phyloP scores from a whole-genome alignment of 1,140 invertebrate genomes.

The Pteromalus puparum region DNA sequence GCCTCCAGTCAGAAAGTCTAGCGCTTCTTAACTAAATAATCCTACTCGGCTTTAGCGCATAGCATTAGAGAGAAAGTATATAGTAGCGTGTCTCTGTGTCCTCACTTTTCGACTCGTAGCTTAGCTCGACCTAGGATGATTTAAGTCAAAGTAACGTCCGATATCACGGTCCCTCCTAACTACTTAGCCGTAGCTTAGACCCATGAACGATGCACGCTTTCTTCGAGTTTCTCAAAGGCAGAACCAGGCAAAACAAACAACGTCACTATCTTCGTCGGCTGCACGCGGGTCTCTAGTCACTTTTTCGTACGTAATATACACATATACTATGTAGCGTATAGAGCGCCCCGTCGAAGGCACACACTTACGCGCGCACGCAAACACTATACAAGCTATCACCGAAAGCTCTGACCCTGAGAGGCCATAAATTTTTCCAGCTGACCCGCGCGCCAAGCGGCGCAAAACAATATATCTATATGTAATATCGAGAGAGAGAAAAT shows the following conservation, averaged over 20 bases:
- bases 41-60: neutral
- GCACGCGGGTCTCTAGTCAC: conserved; percentile 74
- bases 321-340: neutral
- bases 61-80: neutral
- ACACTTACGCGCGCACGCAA: too few species aligned
- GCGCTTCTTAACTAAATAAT: neutral
- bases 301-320: conserved; percentile 57
- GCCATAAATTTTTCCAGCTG: conserved; percentile 20
- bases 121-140: conserved; percentile 69
- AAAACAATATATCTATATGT: neutral
- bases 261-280: conserved; percentile 68
- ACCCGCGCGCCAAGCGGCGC: neutral
- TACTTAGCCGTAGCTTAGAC: conserved; percentile 74
- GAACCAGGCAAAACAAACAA: conserved; percentile 48
- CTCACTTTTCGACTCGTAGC: conserved; percentile 59
- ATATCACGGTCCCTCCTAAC: conserved; percentile 76
- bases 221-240: conserved; percentile 59
- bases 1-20: neutral
- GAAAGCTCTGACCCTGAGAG: too few species aligned
- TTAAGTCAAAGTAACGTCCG: conserved; percentile 74
- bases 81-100: conserved; percentile 30
- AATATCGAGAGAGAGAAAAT: conserved; percentile 9
- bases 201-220: conserved; percentile 71
- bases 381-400: too few species aligned
- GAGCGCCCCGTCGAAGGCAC: neutral